These are phyloP conservation scores for Eueides isabella DNA, from an alignment of 1,140 invertebrate genomes.

Conservation along the genomic window DNA sequence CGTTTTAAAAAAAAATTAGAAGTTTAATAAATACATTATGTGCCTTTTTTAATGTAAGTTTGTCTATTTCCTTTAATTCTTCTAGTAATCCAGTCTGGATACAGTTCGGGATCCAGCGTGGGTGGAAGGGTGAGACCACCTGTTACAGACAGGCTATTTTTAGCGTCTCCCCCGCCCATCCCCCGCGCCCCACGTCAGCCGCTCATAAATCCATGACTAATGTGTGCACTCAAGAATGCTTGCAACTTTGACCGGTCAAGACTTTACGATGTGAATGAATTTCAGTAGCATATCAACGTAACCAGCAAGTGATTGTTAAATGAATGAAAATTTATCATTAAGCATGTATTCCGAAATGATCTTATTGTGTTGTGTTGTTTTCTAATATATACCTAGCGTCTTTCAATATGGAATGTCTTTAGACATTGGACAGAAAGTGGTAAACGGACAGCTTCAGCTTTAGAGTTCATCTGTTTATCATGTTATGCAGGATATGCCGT, in stretches of 20 bases:
- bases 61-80: slow-evolving; percentile 19
- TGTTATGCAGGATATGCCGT: no score
- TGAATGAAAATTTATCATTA: not conserved
- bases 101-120: slow-evolving; percentile 42
- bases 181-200: slow-evolving; percentile 47
- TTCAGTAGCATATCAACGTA: slow-evolving; percentile 4
- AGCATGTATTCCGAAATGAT: not conserved
- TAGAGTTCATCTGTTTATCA: no score
- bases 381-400: no score
- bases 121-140: slow-evolving; percentile 70
- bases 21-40: not conserved
- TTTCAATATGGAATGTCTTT: no score
- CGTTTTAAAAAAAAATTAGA: no score
- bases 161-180: slow-evolving; percentile 49
- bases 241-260: slow-evolving; percentile 42
- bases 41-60: not conserved
- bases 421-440: no score
- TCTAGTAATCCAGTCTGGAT: slow-evolving; percentile 34
- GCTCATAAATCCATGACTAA: slow-evolving; percentile 74
- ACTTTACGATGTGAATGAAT: slow-evolving; percentile 8
- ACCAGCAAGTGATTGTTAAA: not conserved
- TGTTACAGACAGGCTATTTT: slow-evolving; percentile 69
- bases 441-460: no score
- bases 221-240: slow-evolving; percentile 57
- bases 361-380: no score